Percentiles rank a stretch among this genome's conserved stretches.
Conservation (phyloP, 2,888 invertebrate species). For the Eudasyphora cyanicolor region DNA sequence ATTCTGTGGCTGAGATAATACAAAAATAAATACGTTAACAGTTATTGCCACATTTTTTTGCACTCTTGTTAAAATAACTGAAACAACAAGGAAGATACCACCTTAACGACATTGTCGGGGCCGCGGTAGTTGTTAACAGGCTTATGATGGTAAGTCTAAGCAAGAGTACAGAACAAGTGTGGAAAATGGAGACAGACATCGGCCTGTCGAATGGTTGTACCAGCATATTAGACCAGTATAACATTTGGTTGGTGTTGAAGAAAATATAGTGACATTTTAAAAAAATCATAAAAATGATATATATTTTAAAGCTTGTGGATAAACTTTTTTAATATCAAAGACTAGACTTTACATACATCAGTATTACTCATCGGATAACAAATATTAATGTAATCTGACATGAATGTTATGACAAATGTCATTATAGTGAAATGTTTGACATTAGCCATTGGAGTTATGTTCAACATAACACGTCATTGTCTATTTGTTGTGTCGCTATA, state of each 20-base stretch:
- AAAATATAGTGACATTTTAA: too few relatives aligned
- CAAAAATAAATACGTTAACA: constrained; percentile 28
- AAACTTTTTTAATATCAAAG: too few relatives aligned
- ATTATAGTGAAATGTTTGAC: too few relatives aligned
- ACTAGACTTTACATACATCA: too few relatives aligned
- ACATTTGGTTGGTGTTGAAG: background rate
- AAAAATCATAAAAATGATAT: too few relatives aligned
- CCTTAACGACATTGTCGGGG: background rate
- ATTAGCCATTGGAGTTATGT: too few relatives aligned
- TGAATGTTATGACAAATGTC: too few relatives aligned
- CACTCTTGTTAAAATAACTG: background rate
- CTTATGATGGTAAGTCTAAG: background rate
- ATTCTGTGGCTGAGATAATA: constrained; percentile 6
- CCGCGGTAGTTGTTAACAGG: background rate
- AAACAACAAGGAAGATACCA: background rate
- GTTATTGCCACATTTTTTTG: background rate
- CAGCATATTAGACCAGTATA: background rate
- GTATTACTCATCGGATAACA: too few relatives aligned
- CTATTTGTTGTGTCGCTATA: too few relatives aligned
- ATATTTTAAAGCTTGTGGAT: too few relatives aligned
- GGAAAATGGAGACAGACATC: background rate
- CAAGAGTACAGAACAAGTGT: constrained; percentile 1
- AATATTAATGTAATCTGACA: too few relatives aligned
- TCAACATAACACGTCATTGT: too few relatives aligned
- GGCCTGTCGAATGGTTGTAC: background rate